Percentiles rank a stretch among this genome's conserved stretches.
phyloP scores from a whole-genome alignment of 1,140 invertebrate species.

The Drosophila burlai region DNA sequence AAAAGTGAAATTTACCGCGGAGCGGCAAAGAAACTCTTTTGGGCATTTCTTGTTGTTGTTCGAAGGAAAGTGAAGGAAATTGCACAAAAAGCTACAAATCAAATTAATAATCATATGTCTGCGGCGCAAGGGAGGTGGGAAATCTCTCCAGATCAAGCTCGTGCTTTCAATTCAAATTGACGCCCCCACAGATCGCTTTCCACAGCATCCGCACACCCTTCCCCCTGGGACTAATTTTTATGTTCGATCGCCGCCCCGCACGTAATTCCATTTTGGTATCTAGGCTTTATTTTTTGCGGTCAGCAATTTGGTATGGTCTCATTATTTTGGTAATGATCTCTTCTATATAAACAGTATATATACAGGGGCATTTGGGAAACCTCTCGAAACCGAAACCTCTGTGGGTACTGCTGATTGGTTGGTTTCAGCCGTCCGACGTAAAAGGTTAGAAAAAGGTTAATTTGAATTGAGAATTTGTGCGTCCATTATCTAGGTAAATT shows the following conservation, averaged over 20 bases:
- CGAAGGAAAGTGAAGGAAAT: slow-evolving; percentile 64
- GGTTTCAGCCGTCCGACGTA: slow-evolving; percentile 10
- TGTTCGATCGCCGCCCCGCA: slow-evolving; percentile 31
- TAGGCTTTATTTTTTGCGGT: slow-evolving; percentile 45
- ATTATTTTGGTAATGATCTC: slow-evolving; percentile 71
- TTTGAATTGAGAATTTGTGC: slow-evolving; percentile 7
- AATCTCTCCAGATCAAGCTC: slow-evolving; percentile 40
- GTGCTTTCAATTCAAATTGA: slow-evolving; percentile 56
- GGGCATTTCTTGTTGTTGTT: slow-evolving; percentile 12
- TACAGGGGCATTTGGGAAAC: slow-evolving; percentile 22
- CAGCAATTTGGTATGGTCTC: slow-evolving; percentile 66
- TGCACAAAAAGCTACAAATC: slow-evolving; percentile 68
- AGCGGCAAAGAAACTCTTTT: slow-evolving; percentile 44
- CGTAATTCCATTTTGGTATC: slow-evolving; percentile 50
- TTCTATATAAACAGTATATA: slow-evolving; percentile 36
- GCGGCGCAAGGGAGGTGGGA: slow-evolving; percentile 13
- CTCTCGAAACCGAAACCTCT: slow-evolving; percentile 21
- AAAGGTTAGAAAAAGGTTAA: slow-evolving; percentile 28
- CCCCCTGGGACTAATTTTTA: slow-evolving; percentile 11
- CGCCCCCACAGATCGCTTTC: slow-evolving; percentile 45
- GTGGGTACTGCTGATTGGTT: slow-evolving; percentile 28
- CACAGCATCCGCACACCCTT: neutral
- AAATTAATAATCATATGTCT: slow-evolving; percentile 76
- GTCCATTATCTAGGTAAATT: neutral
- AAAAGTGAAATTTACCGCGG: slow-evolving; percentile 65